These are phyloP conservation scores for Nomada fabriciana DNA, from an alignment of 2,888 invertebrate genomes.

Conservation along the genomic window DNA sequence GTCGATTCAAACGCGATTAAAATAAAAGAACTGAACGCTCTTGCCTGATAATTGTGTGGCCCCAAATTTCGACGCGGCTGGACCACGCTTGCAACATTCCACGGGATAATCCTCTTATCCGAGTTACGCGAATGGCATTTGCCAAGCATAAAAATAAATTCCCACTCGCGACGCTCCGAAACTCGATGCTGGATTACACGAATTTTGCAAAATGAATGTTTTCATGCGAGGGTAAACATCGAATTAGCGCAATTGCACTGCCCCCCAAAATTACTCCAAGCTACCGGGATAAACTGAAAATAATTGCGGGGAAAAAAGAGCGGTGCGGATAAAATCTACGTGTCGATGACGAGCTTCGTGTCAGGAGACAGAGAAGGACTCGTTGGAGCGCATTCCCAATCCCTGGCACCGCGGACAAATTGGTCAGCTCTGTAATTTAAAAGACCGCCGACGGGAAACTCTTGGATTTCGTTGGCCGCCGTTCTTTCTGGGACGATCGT, in stretches of 20 bases:
- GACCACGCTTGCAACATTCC: neutral
- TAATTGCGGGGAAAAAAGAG: neutral
- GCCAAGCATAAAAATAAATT: neutral
- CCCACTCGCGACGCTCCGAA: neutral
- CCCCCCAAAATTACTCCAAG: neutral
- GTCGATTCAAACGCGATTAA: slow-evolving; percentile 60
- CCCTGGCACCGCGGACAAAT: slow-evolving; percentile 12
- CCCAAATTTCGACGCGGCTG: neutral
- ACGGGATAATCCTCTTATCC: slow-evolving; percentile 1
- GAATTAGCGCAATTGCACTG: neutral
- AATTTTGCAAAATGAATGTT: neutral
- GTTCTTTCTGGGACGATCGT: slow-evolving; percentile 15
- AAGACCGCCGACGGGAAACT: slow-evolving; percentile 17
- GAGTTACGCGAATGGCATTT: neutral
- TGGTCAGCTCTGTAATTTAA: slow-evolving; percentile 28
- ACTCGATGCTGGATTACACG: neutral
- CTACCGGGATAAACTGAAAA: neutral
- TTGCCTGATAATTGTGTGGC: slow-evolving; percentile 1
- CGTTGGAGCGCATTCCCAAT: slow-evolving; percentile 25
- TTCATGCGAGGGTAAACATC: neutral
- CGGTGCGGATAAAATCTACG: neutral
- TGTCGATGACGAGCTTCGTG: slow-evolving; percentile 15
- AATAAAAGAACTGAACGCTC: slow-evolving; percentile 47
- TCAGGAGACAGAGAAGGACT: slow-evolving; percentile 14
- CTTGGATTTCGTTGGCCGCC: slow-evolving; percentile 10